Percentiles rank a stretch among this genome's conserved stretches.
Evolutionary conservation across 2,888 invertebrate genomes (phyloP).

Genomic region (Ochropacha duplaris): DNA sequence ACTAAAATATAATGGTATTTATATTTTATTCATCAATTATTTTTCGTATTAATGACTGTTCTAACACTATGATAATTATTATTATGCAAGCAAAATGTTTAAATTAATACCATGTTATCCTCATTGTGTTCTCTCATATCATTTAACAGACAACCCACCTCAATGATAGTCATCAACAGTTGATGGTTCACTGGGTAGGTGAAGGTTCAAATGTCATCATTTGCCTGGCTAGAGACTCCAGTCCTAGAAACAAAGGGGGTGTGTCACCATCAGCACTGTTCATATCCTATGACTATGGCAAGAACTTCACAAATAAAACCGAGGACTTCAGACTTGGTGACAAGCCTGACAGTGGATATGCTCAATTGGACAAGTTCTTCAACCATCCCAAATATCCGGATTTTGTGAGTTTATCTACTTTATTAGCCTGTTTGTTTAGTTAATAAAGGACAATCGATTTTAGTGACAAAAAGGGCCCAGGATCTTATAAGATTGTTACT

Average conservation of each 20-base stretch:
- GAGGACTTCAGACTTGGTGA: conserved; percentile 84
- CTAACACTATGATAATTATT: no score
- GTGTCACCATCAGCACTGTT: conserved; percentile 91
- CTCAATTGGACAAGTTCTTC: conserved; percentile 92
- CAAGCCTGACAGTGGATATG: conserved; percentile 79
- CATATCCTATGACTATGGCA: conserved; percentile 94
- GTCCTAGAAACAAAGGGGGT: conserved; percentile 71
- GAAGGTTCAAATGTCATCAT: conserved; percentile 93
- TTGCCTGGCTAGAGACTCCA: conserved; percentile 90
- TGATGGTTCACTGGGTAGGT: conserved; percentile 97
- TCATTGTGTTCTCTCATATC: conserved; percentile 6
- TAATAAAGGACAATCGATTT: no score
- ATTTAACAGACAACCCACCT: conserved; percentile 86
- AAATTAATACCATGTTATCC: no score
- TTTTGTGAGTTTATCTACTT: conserved; percentile 85
- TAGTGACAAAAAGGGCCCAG: no score
- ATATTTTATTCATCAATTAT: no score
- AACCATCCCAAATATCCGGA: conserved; percentile 91
- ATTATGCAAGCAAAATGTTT: no score
- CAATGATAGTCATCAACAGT: conserved; percentile 93
- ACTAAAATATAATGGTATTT: no score
- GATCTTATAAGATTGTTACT: no score
- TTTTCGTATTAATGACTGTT: no score
- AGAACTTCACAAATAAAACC: conserved; percentile 89
- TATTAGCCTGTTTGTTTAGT: background rate